Evolutionary conservation across 2,797 vertebrate genomes (phyloP), one percentile per base, ranked within the genome.

Genomic region (Sebastes steindachneri): DNA sequence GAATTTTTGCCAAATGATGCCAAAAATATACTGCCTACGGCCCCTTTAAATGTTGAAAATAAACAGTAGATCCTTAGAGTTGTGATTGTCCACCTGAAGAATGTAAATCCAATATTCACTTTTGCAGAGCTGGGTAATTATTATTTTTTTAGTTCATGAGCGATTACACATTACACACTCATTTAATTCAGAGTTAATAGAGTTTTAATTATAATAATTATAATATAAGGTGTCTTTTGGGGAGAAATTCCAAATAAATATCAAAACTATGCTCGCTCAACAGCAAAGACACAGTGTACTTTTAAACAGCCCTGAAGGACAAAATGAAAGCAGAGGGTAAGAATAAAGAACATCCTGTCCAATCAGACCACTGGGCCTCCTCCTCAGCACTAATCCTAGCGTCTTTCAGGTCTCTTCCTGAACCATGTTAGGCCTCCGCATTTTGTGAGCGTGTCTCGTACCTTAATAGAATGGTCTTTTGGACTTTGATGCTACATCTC

Each of bases 401-500:
- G 14, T 66, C 51, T 82, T 74, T 74, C 7, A 41, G 57, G 73
- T 82, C 28, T 68, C 55, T 79, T 70, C 26, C 37, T 77, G 26
- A 73, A 70, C n/a, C 48, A 41, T 53, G 35, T 73, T n/a, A 54
- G 72, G 31, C 65, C 51, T 76, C 63, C 7, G 41, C 45, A 33
- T 64, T 79, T 19, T 68, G 29, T 59, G 37, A 57, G 57, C 48
- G 35, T 19, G 57, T 67, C 63, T 62, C 11, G 15, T 76, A 58
- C 55, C 57, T 65, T 79, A 86, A 92, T 68, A 28, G 68, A 82
- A 89, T 37, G 80, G 69, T 77, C 76, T 88, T 83, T 63, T 68
- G 67, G 72, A 78, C 82, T 91, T 89, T 86, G 90, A 92, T 83
- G 86, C 70, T 57, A 53, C 83, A 77, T 90, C 81, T 90, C 86